Evolutionary conservation across 2,113 vertebrate species (phyloP), one percentile per base, ranked within the genome.

Genomic region (Nerophis ophidion): DNA sequence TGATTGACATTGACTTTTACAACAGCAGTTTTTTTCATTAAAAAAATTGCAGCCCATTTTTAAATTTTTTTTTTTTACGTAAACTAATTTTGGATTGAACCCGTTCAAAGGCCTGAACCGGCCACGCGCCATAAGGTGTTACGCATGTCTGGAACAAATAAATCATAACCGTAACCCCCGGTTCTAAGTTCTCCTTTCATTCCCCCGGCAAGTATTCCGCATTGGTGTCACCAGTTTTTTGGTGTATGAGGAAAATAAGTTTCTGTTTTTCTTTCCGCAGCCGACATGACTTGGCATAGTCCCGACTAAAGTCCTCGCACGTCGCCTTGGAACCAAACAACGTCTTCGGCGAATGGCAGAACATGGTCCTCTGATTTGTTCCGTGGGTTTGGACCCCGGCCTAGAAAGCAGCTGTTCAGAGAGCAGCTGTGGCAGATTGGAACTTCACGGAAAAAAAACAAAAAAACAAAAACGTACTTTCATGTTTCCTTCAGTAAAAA

Each of bases 291-390:
- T 58, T 57, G 45, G 26, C 72, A 55, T 54, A 48, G 60, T 35
- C 70, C 51, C 69, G 63, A 15, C 64, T 62, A 33, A 62, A 36
- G 14, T 36, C 57, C 46, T 49, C 35, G 49, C 6, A 2, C 7
- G 19, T 62, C 58, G 7, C 54, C 53, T 60, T 65, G 49, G 60
- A 76, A 66, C 46, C 57, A 71, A 81, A 77, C 54, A 70, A 35
- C 42, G 64, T 35, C 73, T 71, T 65, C 57, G 60, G 52, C 53
- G 51, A 61, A 77, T 74, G 71, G 84, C 70, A 82, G 77, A 80
- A 82, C 71, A 68, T 46, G 36, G 8, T 46, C 71, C 42, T 68
- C 54, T 62, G 46, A 72, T 72, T 66, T 71, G 74, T 68, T 74
- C 70, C 5, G 47, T 71, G 11, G 61, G 71, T 70, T 57, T 80